Conservation (phyloP, 1,140 invertebrate genomes). For the Nautilus pompilius region DNA sequence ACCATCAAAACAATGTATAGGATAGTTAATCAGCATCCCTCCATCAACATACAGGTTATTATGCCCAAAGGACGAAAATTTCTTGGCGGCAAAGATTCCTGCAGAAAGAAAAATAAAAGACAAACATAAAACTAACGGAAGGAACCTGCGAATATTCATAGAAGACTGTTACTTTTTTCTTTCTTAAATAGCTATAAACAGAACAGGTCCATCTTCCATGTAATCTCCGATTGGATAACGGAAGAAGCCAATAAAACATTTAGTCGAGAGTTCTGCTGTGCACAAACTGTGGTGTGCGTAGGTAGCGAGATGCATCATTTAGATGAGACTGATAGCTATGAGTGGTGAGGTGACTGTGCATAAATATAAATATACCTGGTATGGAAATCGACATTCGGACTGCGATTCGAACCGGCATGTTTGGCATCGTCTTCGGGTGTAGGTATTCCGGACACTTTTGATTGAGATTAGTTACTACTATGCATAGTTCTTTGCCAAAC, state of each 20-base stretch:
- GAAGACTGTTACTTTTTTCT: no score
- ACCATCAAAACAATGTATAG: slow-evolving; percentile 43
- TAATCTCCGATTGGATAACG: no score
- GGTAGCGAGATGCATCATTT: not conserved
- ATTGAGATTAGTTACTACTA: not conserved
- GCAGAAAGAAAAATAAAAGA: not conserved
- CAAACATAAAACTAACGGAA: not conserved
- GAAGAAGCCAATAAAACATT: no score
- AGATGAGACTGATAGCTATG: not conserved
- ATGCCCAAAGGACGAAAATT: slow-evolving; percentile 21
- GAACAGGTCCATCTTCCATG: no score
- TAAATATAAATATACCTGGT: slow-evolving; percentile 6
- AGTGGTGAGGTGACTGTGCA: not conserved
- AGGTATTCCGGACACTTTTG: no score
- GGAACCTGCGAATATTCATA: not conserved
- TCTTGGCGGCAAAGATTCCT: slow-evolving; percentile 32
- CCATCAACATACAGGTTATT: slow-evolving; percentile 39
- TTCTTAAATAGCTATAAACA: not conserved
- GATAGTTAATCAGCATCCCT: slow-evolving; percentile 42
- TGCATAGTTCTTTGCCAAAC: not conserved
- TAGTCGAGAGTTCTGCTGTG: no score
- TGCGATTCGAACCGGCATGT: slow-evolving; percentile 12
- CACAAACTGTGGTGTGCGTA: not conserved
- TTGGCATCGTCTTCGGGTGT: slow-evolving; percentile 15
- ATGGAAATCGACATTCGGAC: slow-evolving; percentile 14